Conservation (phyloP, 2,888 invertebrate species). For the Conchocele bisecta region DNA sequence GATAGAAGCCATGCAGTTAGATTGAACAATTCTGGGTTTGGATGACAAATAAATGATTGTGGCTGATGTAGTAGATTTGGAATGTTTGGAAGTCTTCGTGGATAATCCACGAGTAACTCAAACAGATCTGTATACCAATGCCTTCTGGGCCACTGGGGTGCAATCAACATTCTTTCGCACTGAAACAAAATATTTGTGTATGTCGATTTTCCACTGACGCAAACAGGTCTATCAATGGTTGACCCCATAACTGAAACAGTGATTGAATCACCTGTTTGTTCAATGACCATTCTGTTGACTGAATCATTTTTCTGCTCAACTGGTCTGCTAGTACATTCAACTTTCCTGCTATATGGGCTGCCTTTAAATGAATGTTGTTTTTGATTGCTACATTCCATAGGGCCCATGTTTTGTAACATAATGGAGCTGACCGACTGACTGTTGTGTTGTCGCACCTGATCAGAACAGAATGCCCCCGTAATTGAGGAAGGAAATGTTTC, state of each 20-base stretch:
- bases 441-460: too few species aligned
- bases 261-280: background rate
- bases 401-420: too few species aligned
- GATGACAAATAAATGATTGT: slow-evolving; percentile 1
- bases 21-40: slow-evolving; percentile 1
- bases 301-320: slow-evolving; percentile 2
- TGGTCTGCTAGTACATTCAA: too few species aligned
- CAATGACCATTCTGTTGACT: slow-evolving; percentile 26
- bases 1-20: slow-evolving; percentile 26
- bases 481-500: too few species aligned
- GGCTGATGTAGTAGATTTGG: background rate
- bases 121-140: too few species aligned
- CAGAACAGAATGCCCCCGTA: too few species aligned
- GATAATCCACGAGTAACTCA: background rate
- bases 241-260: background rate
- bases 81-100: slow-evolving; percentile 5
- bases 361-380: too few species aligned
- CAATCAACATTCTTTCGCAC: slow-evolving; percentile 19
- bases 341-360: too few species aligned
- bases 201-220: background rate
- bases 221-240: slow-evolving; percentile 9
- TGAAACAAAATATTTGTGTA: slow-evolving; percentile 7
- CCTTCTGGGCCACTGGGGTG: slow-evolving; percentile 18
- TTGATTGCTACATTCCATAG: too few species aligned
- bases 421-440: too few species aligned